Evolutionary conservation across 2,113 vertebrate genomes (phyloP).

Genomic region (Scomber colias): DNA sequence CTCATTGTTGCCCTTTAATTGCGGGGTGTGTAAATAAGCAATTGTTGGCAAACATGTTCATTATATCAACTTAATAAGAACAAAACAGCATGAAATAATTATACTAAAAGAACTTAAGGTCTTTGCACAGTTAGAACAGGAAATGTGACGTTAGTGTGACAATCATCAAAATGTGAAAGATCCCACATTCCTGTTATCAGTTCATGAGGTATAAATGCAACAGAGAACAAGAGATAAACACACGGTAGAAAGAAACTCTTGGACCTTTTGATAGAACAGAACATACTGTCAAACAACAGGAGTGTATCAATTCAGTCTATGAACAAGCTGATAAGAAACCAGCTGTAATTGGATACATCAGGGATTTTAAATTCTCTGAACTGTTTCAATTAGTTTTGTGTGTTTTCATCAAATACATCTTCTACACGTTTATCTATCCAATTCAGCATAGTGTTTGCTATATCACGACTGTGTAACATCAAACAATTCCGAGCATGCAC

Average conservation of each 20-base stretch:
- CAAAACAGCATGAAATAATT: neutral
- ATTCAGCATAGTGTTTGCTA: neutral
- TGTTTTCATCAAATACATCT: conserved; percentile 4
- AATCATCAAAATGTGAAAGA: too few relatives aligned
- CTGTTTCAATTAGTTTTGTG: neutral
- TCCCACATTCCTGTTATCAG: too few relatives aligned
- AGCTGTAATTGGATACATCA: neutral
- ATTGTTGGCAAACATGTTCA: too few relatives aligned
- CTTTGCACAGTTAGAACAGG: neutral
- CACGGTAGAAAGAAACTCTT: neutral
- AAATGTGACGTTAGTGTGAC: too few relatives aligned
- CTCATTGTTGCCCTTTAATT: too few relatives aligned
- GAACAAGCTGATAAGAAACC: neutral
- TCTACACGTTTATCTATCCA: neutral
- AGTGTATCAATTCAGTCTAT: neutral
- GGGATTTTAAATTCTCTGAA: too few relatives aligned
- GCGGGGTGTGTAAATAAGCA: too few relatives aligned
- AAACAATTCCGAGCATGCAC: neutral
- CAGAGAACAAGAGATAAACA: neutral
- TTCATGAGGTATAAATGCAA: neutral
- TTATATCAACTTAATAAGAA: neutral
- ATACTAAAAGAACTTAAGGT: neutral
- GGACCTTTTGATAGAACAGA: neutral
- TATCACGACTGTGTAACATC: conserved; percentile 1
- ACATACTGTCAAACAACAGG: neutral